Percentiles rank a stretch among this genome's conserved stretches.
phyloP scores from a whole-genome alignment of 2,797 vertebrate species.

The Pantherophis alleghaniensis region DNA sequence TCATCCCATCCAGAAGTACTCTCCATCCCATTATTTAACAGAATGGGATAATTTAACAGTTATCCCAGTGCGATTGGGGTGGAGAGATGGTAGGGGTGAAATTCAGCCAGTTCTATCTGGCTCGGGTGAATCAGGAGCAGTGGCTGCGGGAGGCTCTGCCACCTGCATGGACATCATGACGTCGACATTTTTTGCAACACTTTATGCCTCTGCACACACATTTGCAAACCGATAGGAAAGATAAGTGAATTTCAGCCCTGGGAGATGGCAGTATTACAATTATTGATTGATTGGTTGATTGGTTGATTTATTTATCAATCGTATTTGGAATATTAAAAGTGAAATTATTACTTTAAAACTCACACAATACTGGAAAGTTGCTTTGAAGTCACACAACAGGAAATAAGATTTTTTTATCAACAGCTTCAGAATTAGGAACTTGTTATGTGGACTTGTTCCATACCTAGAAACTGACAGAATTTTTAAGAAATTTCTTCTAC shows the following conservation, averaged over 20 bases:
- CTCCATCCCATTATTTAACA: background rate
- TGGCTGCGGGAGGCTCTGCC: too few relatives aligned
- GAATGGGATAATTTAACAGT: background rate
- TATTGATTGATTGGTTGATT: too few relatives aligned
- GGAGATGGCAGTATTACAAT: too few relatives aligned
- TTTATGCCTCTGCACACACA: too few relatives aligned
- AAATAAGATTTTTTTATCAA: conserved; percentile 5
- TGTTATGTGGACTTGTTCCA: conserved; percentile 5
- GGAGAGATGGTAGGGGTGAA: background rate
- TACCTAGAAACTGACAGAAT: background rate
- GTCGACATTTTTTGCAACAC: too few relatives aligned
- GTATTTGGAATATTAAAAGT: background rate
- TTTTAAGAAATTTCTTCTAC: conserved; percentile 10
- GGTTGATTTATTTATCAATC: background rate
- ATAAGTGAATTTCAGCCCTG: too few relatives aligned
- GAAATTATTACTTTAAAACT: background rate
- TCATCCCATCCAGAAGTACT: background rate
- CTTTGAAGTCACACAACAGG: background rate
- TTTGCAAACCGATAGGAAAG: too few relatives aligned
- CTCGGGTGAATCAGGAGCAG: too few relatives aligned
- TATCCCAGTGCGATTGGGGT: background rate
- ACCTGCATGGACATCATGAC: too few relatives aligned
- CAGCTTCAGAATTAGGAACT: conserved; percentile 29
- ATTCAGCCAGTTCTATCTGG: too few relatives aligned
- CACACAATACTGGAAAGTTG: background rate